Evolutionary conservation across 2,888 invertebrate species (phyloP).

Genomic region (Carcina quercana): DNA sequence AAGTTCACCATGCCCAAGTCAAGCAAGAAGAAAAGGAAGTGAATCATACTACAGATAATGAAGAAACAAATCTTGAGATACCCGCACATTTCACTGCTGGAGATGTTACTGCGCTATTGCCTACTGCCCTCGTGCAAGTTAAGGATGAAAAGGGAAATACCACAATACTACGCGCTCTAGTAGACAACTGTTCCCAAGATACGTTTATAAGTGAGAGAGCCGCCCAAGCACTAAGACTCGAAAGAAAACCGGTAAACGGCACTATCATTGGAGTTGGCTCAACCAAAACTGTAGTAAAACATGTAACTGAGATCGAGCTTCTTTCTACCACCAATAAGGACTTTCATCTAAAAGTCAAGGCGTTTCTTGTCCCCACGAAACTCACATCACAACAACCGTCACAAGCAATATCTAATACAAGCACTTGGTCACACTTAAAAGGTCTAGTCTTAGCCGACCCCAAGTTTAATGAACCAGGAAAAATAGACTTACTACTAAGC

Average conservation of each 20-base stretch:
- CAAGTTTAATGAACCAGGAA: slow-evolving; percentile 13
- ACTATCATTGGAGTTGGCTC: slow-evolving; percentile 7
- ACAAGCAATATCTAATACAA: not conserved
- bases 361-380: not conserved
- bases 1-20: too few relatives aligned
- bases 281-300: slow-evolving; percentile 5
- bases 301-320: slow-evolving; percentile 4
- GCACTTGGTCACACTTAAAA: not conserved
- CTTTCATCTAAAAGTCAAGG: not conserved
- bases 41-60: too few relatives aligned
- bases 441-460: slow-evolving; percentile 18
- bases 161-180: slow-evolving; percentile 9
- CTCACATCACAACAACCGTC: not conserved
- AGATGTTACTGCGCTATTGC: not conserved
- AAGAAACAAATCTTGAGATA: not conserved
- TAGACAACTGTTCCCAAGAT: slow-evolving; percentile 16
- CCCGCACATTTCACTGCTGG: not conserved
- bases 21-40: not conserved
- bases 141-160: slow-evolving; percentile 1
- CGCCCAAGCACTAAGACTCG: slow-evolving; percentile 13
- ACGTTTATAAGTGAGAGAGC: slow-evolving; percentile 17
- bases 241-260: slow-evolving; percentile 5
- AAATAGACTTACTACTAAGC: slow-evolving; percentile 20
- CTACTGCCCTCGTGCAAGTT: not conserved
- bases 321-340: slow-evolving; percentile 3